Evolutionary conservation across 2,888 invertebrate species (phyloP), one percentile per base, ranked within the genome.

Genomic region (Cephalotes varians): DNA sequence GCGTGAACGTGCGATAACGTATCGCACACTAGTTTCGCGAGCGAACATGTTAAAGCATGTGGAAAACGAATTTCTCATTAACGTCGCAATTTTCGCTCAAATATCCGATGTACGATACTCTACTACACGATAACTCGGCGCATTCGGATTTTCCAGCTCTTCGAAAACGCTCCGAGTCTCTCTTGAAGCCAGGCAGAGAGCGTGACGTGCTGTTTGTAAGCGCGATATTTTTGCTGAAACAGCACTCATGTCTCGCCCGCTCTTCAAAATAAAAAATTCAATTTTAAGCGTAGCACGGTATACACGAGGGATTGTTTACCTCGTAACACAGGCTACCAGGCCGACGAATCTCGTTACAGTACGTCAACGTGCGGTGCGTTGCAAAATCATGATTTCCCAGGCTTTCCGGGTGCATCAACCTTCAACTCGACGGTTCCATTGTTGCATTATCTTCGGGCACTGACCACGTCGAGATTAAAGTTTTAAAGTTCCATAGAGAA

Each of bases 381-480:
- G 86, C 76, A 83, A 82, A 86, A 86, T 89, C 85, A 85, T 81
- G 85, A 90, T 88, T 88, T 85, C 86, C 72, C 76, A 76, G 69
- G 73, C 72, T 85, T 85, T 71, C 86, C 71, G 31, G 69, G 72
- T 81, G 80, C 86, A 81, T 81, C 81, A 82, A 74, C 81, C 81
- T 80, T 81, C 77, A 65, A 76, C 34, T 69, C 86, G 83, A 74
- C 88, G 85, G 86, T 88, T 87, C 89, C 85, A 92, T 92, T 92
- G 92, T 91, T 90, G 86, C 88, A 89, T 91, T 91, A 92, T 92
- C 91, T 92, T 89, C 90, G 87, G 86, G 81, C 91, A 84, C 87
- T 91, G 91, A 91, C 91, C 90, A 90, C 90, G 90, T 89, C 91
- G 90, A 89, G 91, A 90, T 91, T 92, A 92, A 91, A 91, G 90